Evolutionary conservation across 2,888 invertebrate genomes (phyloP).

Genomic region (Nycteola revayana): DNA sequence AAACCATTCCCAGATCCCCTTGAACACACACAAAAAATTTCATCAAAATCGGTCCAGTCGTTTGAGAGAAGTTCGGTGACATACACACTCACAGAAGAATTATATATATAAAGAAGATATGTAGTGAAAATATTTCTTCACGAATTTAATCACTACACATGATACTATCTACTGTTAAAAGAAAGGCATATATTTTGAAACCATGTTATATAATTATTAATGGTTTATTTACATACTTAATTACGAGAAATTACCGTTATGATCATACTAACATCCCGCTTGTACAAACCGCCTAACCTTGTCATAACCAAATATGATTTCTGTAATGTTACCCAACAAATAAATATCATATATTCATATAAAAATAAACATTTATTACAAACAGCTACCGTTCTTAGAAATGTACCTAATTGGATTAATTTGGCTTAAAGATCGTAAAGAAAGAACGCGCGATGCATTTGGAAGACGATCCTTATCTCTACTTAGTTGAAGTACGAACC

Average conservation of each 20-base stretch:
- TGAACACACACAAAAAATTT: no score
- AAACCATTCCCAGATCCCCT: no score
- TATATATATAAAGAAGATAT: no score
- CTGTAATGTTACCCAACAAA: constrained; percentile 26
- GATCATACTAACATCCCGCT: constrained; percentile 25
- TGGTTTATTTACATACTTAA: constrained; percentile 3
- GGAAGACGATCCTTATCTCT: constrained; percentile 50
- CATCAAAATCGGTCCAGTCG: no score
- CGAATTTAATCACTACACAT: no score
- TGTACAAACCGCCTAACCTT: constrained; percentile 34
- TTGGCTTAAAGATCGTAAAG: constrained; percentile 28
- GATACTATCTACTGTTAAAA: no score
- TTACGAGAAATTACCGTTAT: constrained; percentile 4
- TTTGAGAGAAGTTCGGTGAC: no score
- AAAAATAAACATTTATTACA: constrained; percentile 20
- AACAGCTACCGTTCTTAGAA: constrained; percentile 41
- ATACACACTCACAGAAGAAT: no score
- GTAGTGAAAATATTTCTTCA: no score
- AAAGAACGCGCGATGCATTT: constrained; percentile 42
- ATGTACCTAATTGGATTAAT: constrained; percentile 37
- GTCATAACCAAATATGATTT: constrained; percentile 35
- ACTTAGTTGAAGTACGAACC: constrained; percentile 51
- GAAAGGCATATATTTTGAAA: no score
- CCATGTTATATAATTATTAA: no score
- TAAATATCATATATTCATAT: no score